Evolutionary conservation across 2,113 vertebrate species (phyloP), one percentile per base, ranked within the genome.

Genomic region (Carassius auratus): DNA sequence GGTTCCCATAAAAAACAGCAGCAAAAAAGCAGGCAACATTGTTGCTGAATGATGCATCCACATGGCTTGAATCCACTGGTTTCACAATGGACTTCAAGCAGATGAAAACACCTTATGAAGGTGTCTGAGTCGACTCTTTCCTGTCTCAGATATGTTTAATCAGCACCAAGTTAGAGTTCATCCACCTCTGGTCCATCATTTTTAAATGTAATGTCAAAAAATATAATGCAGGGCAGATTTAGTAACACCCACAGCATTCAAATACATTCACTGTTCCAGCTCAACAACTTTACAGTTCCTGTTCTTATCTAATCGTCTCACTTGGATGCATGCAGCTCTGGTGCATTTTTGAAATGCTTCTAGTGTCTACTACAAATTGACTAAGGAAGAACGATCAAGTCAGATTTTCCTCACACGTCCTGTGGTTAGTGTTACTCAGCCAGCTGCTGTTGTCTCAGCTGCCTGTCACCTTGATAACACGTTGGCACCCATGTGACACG

Each of bases 1-100:
- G 15, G 90, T 86, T 69, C 90, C 93, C 5, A 91, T 80, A 36
- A 92, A 80, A 80, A 95, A 86, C 90, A 92, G 81, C 57, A 91
- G 52, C 45, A 90, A 17, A 8, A 87, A 83, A 57, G 87, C 76
- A 0, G 86, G 81, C 48, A 76, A 82, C 93, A 94, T 94, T 48
- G 78, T 90, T 48, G 73, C 45, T 14, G 64, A 76, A 52, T 14
- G 45, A 87, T 77, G 86, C 86, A 9, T 15, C 77, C 86, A 81
- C 76, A 88, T 79, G 85, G 88, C 85, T 88, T 87, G 26, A 76
- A 68, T 48, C 86, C 81, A 86, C 77, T 33, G 83, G 74, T 61
- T 61, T 85, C 83, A 88, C 73, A 66, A 83, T 87, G 50, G 59
- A 74, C 75, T 26, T 69, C n/a, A 12, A 0, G 12, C 33, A 81